A percentile compares a stretch with the other conserved stretches of the same genome.
These are phyloP conservation scores for Cheilosia grossa DNA, from an alignment of 2,888 invertebrate species.

Conservation along the genomic window DNA sequence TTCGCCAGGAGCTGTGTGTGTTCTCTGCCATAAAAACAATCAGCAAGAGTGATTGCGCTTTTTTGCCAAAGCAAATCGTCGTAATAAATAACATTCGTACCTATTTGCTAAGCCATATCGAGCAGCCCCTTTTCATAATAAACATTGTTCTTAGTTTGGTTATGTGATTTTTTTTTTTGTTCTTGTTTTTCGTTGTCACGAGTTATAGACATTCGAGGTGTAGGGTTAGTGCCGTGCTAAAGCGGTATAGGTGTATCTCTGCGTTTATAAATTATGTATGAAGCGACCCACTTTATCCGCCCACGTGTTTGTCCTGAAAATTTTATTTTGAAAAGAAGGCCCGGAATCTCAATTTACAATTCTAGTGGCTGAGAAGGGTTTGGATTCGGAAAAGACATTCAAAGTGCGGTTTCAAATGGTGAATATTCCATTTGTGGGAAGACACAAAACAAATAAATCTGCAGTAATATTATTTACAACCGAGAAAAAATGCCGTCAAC, in stretches of 20 bases:
- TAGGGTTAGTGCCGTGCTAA: not conserved
- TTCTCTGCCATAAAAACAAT: constrained; percentile 46
- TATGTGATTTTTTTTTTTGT: not conserved
- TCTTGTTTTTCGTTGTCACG: constrained; percentile 11
- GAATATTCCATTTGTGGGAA: constrained; percentile 31
- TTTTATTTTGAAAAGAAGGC: constrained; percentile 6
- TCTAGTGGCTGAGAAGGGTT: constrained; percentile 33
- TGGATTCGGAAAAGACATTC: constrained; percentile 45
- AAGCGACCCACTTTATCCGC: constrained; percentile 31
- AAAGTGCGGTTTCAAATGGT: constrained; percentile 26
- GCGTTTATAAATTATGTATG: constrained; percentile 52
- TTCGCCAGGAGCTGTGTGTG: constrained; percentile 7
- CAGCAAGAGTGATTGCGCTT: constrained; percentile 47
- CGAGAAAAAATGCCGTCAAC: no score
- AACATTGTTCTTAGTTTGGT: not conserved
- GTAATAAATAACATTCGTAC: constrained; percentile 48
- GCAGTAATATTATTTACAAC: constrained; percentile 11
- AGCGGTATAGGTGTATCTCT: constrained; percentile 20
- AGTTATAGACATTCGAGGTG: constrained; percentile 1
- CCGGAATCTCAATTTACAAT: constrained; percentile 46
- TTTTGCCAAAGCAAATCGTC: constrained; percentile 34
- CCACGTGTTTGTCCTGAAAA: constrained; percentile 33
- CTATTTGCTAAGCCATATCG: constrained; percentile 27
- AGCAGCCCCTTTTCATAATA: constrained; percentile 1
- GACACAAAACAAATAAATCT: not conserved